These are phyloP conservation scores for Sinodicranocentrus sp. DNA, from an alignment of 2,888 invertebrate species.

Conservation along the genomic window DNA sequence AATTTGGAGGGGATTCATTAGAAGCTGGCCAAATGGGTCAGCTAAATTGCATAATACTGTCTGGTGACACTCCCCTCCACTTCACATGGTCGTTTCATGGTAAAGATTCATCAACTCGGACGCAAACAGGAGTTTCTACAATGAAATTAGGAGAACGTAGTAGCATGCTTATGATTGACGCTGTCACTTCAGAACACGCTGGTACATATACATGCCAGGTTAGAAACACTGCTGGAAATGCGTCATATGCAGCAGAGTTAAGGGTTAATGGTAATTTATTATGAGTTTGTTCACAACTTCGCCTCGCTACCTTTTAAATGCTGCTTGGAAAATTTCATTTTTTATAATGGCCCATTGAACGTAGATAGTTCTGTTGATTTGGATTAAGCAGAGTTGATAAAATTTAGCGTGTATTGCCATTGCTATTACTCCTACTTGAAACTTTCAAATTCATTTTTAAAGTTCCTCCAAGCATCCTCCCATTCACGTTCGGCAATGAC, in stretches of 20 bases:
- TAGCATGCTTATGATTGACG: conserved; percentile 82
- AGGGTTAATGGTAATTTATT: conserved; percentile 31
- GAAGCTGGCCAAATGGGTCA: conserved; percentile 88
- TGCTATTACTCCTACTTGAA: too few relatives aligned
- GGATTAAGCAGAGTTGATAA: too few relatives aligned
- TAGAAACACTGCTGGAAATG: conserved; percentile 84
- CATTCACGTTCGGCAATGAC: conserved; percentile 84
- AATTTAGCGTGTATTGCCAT: too few relatives aligned
- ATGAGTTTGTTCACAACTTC: not conserved
- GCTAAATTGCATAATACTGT: conserved; percentile 84
- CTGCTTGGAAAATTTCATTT: too few relatives aligned
- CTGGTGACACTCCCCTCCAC: conserved; percentile 88
- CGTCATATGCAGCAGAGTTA: conserved; percentile 81
- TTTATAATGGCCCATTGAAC: too few relatives aligned
- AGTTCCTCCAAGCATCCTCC: conserved; percentile 80
- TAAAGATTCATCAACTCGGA: conserved; percentile 76
- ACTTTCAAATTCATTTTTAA: too few relatives aligned
- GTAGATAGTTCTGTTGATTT: too few relatives aligned
- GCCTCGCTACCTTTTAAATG: too few relatives aligned
- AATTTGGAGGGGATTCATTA: conserved; percentile 85
- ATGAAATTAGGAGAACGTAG: conserved; percentile 81
- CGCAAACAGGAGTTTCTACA: conserved; percentile 81
- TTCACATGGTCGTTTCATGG: conserved; percentile 89
- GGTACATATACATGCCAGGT: conserved; percentile 87
- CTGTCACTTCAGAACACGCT: conserved; percentile 82